These are phyloP conservation scores for Gouania willdenowi DNA, from an alignment of 2,797 vertebrate genomes.

Conservation along the genomic window DNA sequence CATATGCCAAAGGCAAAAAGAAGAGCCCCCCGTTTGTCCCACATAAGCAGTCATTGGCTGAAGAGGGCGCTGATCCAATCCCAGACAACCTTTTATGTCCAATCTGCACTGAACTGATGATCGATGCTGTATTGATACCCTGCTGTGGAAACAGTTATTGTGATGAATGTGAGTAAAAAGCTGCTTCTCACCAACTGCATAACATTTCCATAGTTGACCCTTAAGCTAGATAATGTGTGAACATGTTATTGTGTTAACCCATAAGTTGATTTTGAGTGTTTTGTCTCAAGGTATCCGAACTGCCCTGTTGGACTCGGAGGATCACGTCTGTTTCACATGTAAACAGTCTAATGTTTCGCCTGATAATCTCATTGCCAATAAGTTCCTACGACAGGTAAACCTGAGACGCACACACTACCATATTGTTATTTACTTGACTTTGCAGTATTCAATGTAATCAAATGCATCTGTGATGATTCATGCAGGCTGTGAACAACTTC, in stretches of 20 bases:
- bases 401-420: too few species aligned
- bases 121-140: slow-evolving; percentile 94
- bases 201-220: neutral
- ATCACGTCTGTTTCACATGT: slow-evolving; percentile 91
- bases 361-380: slow-evolving; percentile 96
- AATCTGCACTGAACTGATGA: slow-evolving; percentile 98
- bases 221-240: too few species aligned
- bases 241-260: too few species aligned
- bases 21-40: slow-evolving; percentile 96
- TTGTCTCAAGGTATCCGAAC: slow-evolving; percentile 86
- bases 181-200: neutral
- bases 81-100: slow-evolving; percentile 95
- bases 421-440: too few species aligned
- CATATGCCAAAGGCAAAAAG: slow-evolving; percentile 98
- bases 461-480: neutral
- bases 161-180: slow-evolving; percentile 91
- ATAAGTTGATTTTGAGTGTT: too few species aligned
- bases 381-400: slow-evolving; percentile 94
- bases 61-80: slow-evolving; percentile 92
- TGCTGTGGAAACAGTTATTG: slow-evolving; percentile 99
- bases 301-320: slow-evolving; percentile 90
- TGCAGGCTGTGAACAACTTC: slow-evolving; percentile 96
- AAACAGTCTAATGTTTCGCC: slow-evolving; percentile 95
- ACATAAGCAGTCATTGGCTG: slow-evolving; percentile 89
- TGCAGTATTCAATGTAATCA: neutral